phyloP scores from a whole-genome alignment of 2,888 invertebrate genomes.

The Portevinia maculata region DNA sequence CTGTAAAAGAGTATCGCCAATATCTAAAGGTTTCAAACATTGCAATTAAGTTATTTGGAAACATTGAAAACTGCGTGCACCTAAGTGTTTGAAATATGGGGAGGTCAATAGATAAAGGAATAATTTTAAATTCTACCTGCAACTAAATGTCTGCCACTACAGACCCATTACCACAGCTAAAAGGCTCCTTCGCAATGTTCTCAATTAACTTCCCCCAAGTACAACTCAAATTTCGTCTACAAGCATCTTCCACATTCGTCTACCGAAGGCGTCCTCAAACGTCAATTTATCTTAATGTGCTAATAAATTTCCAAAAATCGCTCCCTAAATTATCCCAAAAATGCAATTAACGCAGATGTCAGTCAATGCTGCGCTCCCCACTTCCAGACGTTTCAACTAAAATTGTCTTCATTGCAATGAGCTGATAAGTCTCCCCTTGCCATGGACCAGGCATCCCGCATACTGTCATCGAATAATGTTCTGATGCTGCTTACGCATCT shows the following conservation, averaged over 20 bases:
- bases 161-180: background rate
- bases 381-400: conserved; percentile 36
- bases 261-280: conserved; percentile 47
- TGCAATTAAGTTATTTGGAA: too few species aligned
- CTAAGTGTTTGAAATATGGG: too few species aligned
- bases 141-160: background rate
- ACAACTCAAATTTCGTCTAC: background rate
- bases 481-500: conserved; percentile 24
- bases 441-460: conserved; percentile 24
- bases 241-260: conserved; percentile 32
- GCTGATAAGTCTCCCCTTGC: conserved; percentile 64
- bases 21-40: too few species aligned
- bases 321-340: conserved; percentile 71
- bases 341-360: conserved; percentile 73
- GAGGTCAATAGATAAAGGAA: background rate
- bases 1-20: too few species aligned
- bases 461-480: conserved; percentile 58
- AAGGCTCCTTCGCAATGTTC: background rate
- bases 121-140: conserved; percentile 28
- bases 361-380: conserved; percentile 45
- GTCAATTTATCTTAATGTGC: conserved; percentile 73
- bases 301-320: conserved; percentile 71
- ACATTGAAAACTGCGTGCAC: too few species aligned
- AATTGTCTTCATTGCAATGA: conserved; percentile 41
- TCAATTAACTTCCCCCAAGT: background rate